A percentile compares a stretch with the other conserved stretches of the same genome.
These are phyloP conservation scores for Altica lythri DNA, from an alignment of 2,888 invertebrate genomes.

Conservation along the genomic window DNA sequence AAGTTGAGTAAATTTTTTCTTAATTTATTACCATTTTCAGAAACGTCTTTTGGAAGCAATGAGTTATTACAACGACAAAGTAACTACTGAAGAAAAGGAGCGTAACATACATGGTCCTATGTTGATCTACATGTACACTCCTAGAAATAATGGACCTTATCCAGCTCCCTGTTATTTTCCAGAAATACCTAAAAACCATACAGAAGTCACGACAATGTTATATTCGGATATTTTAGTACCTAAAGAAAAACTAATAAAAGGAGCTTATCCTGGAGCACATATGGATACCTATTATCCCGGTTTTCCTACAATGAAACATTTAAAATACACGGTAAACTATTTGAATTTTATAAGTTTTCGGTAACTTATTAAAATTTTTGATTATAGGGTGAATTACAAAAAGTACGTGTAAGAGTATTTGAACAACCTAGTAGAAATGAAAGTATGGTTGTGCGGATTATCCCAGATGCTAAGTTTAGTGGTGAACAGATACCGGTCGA, in stretches of 20 bases:
- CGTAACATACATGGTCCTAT: slow-evolving; percentile 89
- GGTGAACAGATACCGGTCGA: slow-evolving; percentile 54
- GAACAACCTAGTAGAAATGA: slow-evolving; percentile 80
- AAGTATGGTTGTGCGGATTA: slow-evolving; percentile 79
- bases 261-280: slow-evolving; percentile 71
- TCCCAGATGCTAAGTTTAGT: slow-evolving; percentile 54
- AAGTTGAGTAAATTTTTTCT: no score
- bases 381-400: slow-evolving; percentile 60
- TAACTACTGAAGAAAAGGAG: slow-evolving; percentile 71
- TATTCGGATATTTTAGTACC: slow-evolving; percentile 66
- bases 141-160: slow-evolving; percentile 64
- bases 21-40: no score
- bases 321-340: slow-evolving; percentile 78
- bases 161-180: slow-evolving; percentile 69
- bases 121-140: slow-evolving; percentile 73
- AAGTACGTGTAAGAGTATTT: slow-evolving; percentile 83
- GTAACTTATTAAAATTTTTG: slow-evolving; percentile 10
- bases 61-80: slow-evolving; percentile 66
- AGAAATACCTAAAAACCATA: slow-evolving; percentile 63
- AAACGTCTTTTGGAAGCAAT: slow-evolving; percentile 75
- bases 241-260: slow-evolving; percentile 65
- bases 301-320: slow-evolving; percentile 88
- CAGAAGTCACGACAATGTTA: slow-evolving; percentile 59
- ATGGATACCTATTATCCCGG: slow-evolving; percentile 81
- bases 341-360: slow-evolving; percentile 32